Conservation (phyloP, 2,888 invertebrate genomes). For the Aphodius sticticus region DNA sequence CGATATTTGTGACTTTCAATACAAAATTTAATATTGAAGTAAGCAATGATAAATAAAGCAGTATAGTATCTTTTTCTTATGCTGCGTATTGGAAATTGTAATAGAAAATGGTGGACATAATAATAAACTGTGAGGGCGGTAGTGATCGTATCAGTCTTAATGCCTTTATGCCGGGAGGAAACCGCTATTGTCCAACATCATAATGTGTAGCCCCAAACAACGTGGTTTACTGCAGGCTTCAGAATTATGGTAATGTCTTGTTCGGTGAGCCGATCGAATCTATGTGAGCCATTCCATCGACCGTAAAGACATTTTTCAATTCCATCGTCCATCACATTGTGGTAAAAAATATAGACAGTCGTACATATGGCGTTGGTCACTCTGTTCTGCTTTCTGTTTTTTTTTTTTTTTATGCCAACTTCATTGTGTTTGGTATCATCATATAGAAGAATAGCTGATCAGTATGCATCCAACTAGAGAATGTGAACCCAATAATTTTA, state of each 20-base stretch:
- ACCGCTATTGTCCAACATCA: not conserved
- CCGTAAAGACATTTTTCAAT: not conserved
- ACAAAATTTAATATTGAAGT: no score
- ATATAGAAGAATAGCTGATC: no score
- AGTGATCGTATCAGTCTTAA: constrained; percentile 7
- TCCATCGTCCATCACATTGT: no score
- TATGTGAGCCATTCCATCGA: not conserved
- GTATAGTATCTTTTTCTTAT: no score
- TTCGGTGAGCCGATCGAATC: not conserved
- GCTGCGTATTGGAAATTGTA: not conserved
- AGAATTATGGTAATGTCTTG: not conserved
- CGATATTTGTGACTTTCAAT: no score
- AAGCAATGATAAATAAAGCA: no score
- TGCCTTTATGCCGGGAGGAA: not conserved
- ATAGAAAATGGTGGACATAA: constrained; percentile 8
- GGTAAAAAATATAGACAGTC: no score
- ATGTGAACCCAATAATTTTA: not conserved
- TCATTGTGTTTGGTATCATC: no score
- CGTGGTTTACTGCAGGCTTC: not conserved
- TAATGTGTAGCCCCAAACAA: not conserved
- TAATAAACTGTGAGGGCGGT: constrained; percentile 7
- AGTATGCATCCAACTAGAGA: not conserved
- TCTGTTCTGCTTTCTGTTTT: no score
- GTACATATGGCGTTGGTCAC: no score
- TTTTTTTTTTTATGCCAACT: no score